Conservation (phyloP, 2,113 vertebrate genomes). For the Phylloscopus whistleri region DNA sequence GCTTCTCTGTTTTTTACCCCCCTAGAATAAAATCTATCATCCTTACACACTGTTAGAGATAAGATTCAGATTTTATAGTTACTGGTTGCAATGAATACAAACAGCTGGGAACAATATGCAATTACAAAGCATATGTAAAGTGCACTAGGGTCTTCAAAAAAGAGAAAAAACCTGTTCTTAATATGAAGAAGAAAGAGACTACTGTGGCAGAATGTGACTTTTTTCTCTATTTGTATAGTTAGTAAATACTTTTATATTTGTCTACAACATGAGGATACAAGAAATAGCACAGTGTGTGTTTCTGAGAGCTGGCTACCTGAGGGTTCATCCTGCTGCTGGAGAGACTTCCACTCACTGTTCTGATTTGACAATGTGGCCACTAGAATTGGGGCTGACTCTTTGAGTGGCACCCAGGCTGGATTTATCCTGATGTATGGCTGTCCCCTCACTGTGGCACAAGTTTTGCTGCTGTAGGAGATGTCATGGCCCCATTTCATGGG, state of each 20-base stretch:
- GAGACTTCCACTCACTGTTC: background rate
- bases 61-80: background rate
- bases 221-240: background rate
- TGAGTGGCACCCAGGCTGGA: background rate
- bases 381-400: background rate
- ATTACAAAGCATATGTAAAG: background rate
- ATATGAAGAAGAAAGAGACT: background rate
- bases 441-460: background rate
- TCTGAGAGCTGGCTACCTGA: background rate
- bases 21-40: background rate
- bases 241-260: background rate
- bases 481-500: fast-evolving
- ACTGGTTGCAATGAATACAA: background rate
- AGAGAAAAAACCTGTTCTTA: background rate
- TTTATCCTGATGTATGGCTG: background rate
- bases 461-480: background rate
- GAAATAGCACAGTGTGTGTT: background rate
- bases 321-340: background rate
- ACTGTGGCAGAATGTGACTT: background rate
- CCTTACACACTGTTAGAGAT: background rate
- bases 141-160: background rate
- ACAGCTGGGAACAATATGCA: background rate
- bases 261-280: background rate
- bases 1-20: background rate
- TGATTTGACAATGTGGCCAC: background rate